Evolutionary conservation across 2,113 vertebrate species (phyloP).

Genomic region (Recurvirostra avosetta): DNA sequence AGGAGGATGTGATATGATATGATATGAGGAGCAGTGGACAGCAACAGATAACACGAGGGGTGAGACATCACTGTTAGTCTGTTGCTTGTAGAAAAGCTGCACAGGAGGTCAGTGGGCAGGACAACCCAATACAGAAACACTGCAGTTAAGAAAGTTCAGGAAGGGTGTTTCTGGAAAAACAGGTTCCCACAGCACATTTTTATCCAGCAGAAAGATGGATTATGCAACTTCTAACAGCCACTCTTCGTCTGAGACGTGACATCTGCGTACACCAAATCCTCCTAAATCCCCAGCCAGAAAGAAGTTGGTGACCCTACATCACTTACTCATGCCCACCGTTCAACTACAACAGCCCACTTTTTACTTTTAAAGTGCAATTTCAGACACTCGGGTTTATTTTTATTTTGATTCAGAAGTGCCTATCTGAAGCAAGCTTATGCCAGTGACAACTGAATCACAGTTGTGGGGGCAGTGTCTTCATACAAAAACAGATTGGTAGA

Average conservation of each 20-base stretch:
- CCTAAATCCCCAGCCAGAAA: background rate
- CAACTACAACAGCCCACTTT: background rate
- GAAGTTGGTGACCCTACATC: background rate
- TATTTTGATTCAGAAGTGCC: background rate
- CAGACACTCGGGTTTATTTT: background rate
- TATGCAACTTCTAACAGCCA: background rate
- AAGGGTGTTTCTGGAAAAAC: background rate
- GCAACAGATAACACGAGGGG: background rate
- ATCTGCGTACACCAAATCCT: background rate
- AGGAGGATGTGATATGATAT: background rate
- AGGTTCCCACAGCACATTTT: background rate
- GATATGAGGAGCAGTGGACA: accelerated
- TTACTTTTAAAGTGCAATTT: background rate
- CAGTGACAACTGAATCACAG: background rate
- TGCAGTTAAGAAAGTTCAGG: background rate
- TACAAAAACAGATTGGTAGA: background rate
- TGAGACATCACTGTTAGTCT: background rate
- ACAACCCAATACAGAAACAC: background rate
- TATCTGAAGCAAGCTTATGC: background rate
- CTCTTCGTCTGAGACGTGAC: background rate
- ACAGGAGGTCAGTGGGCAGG: background rate
- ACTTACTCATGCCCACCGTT: accelerated
- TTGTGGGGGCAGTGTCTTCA: background rate
- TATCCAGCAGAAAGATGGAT: background rate
- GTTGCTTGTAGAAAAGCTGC: background rate